Evolutionary conservation across 2,797 vertebrate species (phyloP).

Genomic region (Urosaurus nigricauda): DNA sequence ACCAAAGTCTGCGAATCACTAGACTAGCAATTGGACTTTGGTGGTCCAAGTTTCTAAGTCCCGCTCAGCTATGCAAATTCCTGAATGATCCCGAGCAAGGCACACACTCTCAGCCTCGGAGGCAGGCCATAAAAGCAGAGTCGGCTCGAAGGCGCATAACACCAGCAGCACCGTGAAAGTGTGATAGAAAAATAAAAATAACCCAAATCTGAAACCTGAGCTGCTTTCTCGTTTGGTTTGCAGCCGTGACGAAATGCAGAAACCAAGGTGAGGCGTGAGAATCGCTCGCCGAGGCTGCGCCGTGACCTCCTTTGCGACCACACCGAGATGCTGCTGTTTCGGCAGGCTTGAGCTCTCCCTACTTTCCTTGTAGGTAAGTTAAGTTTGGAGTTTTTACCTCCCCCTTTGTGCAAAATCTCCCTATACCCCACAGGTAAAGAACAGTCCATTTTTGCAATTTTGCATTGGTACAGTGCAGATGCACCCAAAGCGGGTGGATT

Average conservation of each 20-base stretch:
- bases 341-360: not conserved
- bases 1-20: too few relatives aligned
- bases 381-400: not conserved
- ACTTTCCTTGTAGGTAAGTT: not conserved
- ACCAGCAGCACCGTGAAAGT: not conserved
- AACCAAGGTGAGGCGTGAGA: not conserved
- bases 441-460: not conserved
- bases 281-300: too few relatives aligned
- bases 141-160: too few relatives aligned
- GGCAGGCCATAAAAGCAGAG: too few relatives aligned
- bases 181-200: not conserved
- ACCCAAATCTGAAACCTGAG: not conserved
- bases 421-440: not conserved
- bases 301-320: not conserved
- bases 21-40: too few relatives aligned
- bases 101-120: too few relatives aligned
- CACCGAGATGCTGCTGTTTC: not conserved
- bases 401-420: not conserved
- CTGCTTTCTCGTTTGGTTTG: not conserved
- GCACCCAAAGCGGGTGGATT: too few relatives aligned
- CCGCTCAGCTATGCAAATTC: too few relatives aligned
- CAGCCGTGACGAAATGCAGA: not conserved
- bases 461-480: too few relatives aligned
- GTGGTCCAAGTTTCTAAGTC: too few relatives aligned
- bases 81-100: too few relatives aligned